Evolutionary conservation across 2,888 invertebrate species (phyloP), one percentile per base, ranked within the genome.

Genomic region (Cephus rjabovi): DNA sequence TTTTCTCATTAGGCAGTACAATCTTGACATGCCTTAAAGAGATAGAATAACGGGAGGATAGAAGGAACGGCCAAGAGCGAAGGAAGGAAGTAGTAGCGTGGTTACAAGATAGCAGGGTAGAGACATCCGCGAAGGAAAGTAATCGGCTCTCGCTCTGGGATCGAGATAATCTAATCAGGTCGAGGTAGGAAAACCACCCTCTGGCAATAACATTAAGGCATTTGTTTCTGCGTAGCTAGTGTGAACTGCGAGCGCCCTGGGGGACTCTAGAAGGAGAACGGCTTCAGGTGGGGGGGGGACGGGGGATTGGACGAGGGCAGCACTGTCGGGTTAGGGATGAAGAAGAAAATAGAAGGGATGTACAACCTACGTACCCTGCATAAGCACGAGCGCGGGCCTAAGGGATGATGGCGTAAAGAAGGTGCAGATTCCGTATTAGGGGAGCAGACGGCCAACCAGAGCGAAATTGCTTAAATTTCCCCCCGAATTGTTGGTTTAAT

Each of bases 401-500:
- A 56, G 56, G 56, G 56, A 56, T 23, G 56, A 56, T 23, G 56
- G 23, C 56, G 56, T 23, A 56, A 56, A 56, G 56, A 56, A 56
- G 56, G 9, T 56, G 23, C 56, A 56, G 56, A 56, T 56, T 56
- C 56, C 23, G 56, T 56, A 56, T 56, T 56, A 56, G 56, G 56
- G 56, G 56, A 56, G 56, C 56, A 56, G 56, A 56, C 56, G 56
- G 56, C 23, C 23, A 23, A 56, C 37, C 76, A 69, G 76, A 11
- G 23, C 70, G 74, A 74, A 79, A 79, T 79, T 79, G 79, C 79
- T 79, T 76, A 70, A 79, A 79, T 79, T 79, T 76, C 69, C 76
- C 79, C 79, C 68, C 37, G 76, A 76, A 79, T 74, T 76, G 79
- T 79, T 79, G 76, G 79, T 77, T 79, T 69, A n/a, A 71, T 34